phyloP scores from a whole-genome alignment of 2,888 invertebrate genomes.

The Rapana venosa region DNA sequence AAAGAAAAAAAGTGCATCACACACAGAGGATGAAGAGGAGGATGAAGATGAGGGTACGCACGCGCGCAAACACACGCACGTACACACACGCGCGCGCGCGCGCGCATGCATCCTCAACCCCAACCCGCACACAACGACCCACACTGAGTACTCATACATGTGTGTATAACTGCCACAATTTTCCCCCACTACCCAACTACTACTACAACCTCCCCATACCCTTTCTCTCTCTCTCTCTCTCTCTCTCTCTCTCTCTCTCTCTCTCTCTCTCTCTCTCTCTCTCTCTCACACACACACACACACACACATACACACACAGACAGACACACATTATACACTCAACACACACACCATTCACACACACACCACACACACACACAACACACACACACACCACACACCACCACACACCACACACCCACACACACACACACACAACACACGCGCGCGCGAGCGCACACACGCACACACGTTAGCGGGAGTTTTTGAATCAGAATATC shows the following conservation, averaged over 20 bases:
- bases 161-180: too few relatives aligned
- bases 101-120: too few relatives aligned
- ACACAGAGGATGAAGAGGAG: too few relatives aligned
- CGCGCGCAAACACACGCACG: too few relatives aligned
- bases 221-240: not conserved
- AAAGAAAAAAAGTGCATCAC: too few relatives aligned
- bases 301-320: not conserved
- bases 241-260: not conserved
- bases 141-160: too few relatives aligned
- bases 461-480: not conserved
- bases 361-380: constrained; percentile 18
- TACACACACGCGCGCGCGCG: not conserved
- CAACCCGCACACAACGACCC: too few relatives aligned
- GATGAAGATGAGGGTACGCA: too few relatives aligned
- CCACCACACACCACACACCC: not conserved
- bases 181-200: too few relatives aligned
- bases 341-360: not conserved
- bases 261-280: not conserved
- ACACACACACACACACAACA: not conserved
- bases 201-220: too few relatives aligned
- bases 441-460: too few relatives aligned
- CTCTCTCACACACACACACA: not conserved
- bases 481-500: too few relatives aligned
- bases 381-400: constrained; percentile 15
- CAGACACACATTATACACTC: not conserved